Conservation (phyloP, 2,888 invertebrate genomes). For the Petrolisthes cinctipes region DNA sequence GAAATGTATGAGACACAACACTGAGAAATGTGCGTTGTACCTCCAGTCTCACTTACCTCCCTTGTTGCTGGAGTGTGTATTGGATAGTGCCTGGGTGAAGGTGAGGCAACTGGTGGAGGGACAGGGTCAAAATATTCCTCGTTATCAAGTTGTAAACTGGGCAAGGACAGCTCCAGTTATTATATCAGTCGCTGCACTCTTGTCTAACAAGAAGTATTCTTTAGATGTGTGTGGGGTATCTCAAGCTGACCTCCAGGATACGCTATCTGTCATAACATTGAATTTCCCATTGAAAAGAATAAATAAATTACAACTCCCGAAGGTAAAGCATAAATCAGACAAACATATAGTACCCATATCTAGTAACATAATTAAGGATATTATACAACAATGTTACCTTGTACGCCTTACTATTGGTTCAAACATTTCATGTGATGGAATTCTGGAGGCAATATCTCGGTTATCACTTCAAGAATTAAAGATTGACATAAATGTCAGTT, state of each 20-base stretch:
- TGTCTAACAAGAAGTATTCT: conserved; percentile 13
- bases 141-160: conserved; percentile 42
- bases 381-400: conserved; percentile 20
- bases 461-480: conserved; percentile 40
- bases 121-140: neutral
- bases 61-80: conserved; percentile 26
- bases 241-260: neutral
- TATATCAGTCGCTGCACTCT: conserved; percentile 12
- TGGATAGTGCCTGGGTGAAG: conserved; percentile 32
- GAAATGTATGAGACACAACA: conserved; percentile 20
- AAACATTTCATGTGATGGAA: conserved; percentile 23
- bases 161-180: conserved; percentile 27
- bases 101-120: conserved; percentile 20
- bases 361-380: neutral
- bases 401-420: conserved; percentile 15
- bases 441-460: conserved; percentile 20
- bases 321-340: conserved; percentile 11
- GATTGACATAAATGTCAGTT: conserved; percentile 29
- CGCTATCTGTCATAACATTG: conserved; percentile 16
- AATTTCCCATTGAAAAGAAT: conserved; percentile 39
- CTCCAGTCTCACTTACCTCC: conserved; percentile 35
- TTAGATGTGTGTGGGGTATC: conserved; percentile 35
- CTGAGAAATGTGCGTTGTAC: conserved; percentile 15
- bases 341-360: neutral
- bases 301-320: conserved; percentile 28